A percentile compares a stretch with the other conserved stretches of the same genome.
Conservation (phyloP, 2,113 vertebrate genomes). For the Cettia cetti region DNA sequence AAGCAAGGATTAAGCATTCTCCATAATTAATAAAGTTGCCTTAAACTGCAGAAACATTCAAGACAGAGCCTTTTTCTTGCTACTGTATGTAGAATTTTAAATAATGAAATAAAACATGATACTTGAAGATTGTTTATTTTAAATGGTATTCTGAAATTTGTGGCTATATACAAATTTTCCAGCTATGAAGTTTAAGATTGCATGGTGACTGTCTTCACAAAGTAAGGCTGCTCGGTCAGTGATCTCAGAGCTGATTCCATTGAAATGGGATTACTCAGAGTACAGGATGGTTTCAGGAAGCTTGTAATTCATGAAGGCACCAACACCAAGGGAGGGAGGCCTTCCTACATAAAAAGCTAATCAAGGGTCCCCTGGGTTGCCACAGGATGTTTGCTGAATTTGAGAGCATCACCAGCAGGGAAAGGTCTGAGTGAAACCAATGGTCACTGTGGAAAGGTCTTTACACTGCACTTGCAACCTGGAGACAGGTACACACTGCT, state of each 20-base stretch:
- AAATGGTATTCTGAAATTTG: background rate
- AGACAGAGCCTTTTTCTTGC: background rate
- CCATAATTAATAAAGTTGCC: background rate
- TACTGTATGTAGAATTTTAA: background rate
- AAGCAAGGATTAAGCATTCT: background rate
- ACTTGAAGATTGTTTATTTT: constrained; percentile 30
- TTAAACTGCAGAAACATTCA: background rate
- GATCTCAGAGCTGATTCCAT: background rate
- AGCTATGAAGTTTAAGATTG: background rate
- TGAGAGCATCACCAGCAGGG: background rate
- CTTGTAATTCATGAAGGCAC: background rate
- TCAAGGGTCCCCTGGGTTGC: background rate
- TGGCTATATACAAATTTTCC: background rate
- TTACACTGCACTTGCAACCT: background rate
- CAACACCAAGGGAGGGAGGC: background rate
- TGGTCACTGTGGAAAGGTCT: background rate
- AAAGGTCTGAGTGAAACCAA: background rate
- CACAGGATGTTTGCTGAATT: background rate
- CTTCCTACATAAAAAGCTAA: background rate
- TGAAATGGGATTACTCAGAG: background rate
- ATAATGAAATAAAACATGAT: background rate
- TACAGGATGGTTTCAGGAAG: background rate
- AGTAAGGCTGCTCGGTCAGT: background rate
- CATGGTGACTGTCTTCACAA: background rate
- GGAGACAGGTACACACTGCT: background rate